These are phyloP conservation scores for Falco cherrug DNA, from an alignment of 2,797 vertebrate genomes.

Conservation along the genomic window DNA sequence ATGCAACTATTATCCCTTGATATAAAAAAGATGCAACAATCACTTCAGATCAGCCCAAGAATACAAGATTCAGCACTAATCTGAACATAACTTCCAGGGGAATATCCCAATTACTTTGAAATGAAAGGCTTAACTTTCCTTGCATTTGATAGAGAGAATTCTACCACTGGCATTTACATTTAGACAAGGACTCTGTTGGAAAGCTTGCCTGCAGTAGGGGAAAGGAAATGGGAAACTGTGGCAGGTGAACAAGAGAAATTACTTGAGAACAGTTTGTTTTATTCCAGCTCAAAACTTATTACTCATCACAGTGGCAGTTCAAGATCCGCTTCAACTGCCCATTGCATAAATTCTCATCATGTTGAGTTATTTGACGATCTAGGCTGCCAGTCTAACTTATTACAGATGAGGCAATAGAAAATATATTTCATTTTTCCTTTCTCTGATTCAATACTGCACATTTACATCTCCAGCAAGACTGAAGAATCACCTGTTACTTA, in stretches of 20 bases:
- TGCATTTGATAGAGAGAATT: background rate
- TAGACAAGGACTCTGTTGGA: background rate
- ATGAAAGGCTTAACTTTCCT: background rate
- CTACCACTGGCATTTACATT: background rate
- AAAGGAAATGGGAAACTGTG: background rate
- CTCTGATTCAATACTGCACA: background rate
- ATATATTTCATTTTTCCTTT: slow-evolving; percentile 5
- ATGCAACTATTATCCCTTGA: background rate
- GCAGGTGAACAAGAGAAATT: slow-evolving; percentile 10
- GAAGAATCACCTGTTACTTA: slow-evolving; percentile 1
- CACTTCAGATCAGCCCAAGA: background rate
- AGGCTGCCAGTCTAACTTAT: slow-evolving; percentile 17
- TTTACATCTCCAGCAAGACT: slow-evolving; percentile 10
- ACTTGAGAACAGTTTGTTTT: slow-evolving; percentile 47
- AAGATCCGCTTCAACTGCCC: slow-evolving; percentile 22
- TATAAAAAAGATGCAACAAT: background rate
- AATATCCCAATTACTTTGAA: background rate
- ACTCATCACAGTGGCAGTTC: background rate
- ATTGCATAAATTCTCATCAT: slow-evolving; percentile 41
- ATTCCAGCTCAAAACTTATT: slow-evolving; percentile 35
- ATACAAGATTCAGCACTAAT: background rate
- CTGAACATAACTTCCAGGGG: background rate
- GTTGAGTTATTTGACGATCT: slow-evolving; percentile 30
- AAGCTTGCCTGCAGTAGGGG: background rate
- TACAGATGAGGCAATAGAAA: slow-evolving; percentile 23